Percentiles rank a stretch among this genome's conserved stretches.
phyloP scores from a whole-genome alignment of 2,797 vertebrate species.

The Ctenopoma kingsleyae region DNA sequence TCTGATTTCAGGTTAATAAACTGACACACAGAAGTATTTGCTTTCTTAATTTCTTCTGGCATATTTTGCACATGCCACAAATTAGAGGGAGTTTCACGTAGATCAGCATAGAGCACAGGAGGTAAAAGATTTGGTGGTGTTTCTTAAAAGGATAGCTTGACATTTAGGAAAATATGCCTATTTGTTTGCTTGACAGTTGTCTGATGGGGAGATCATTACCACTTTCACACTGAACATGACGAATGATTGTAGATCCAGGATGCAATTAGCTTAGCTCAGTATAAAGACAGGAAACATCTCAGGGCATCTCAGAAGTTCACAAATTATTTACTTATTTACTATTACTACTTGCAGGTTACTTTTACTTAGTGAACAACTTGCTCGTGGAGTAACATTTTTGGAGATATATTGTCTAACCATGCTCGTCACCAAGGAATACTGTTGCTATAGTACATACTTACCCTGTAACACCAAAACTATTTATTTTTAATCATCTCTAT shows the following conservation, averaged over 20 bases:
- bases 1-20: constrained; percentile 30
- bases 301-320: no score
- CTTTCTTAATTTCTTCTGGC: neutral
- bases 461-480: neutral
- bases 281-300: no score
- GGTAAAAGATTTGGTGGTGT: neutral
- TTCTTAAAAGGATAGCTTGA: neutral
- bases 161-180: neutral
- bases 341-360: neutral
- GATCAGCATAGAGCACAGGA: neutral
- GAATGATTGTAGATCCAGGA: neutral
- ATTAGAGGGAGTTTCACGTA: neutral
- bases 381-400: neutral
- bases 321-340: neutral
- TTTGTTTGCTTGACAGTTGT: neutral
- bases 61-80: constrained; percentile 11
- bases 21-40: neutral
- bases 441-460: neutral
- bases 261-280: neutral
- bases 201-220: neutral
- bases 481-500: constrained; percentile 3
- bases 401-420: neutral
- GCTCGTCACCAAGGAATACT: constrained; percentile 2
- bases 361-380: neutral
- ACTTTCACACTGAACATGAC: neutral